Base-by-base conservation (phyloP, 2,888 invertebrate species). In the Tubulanus polymorphus region DNA sequence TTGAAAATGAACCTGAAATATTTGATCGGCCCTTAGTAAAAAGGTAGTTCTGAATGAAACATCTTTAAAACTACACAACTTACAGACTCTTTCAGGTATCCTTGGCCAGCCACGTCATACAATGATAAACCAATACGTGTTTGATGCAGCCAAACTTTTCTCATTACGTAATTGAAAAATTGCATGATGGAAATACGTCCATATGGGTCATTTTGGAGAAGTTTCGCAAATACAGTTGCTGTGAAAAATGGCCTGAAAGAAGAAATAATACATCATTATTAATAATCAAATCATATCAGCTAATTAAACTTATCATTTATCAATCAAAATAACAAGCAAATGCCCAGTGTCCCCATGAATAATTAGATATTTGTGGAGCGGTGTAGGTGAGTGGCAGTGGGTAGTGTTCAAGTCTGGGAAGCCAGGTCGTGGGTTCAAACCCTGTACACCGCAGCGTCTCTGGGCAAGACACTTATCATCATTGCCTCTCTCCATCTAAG, bases 61-160 rank as follows among this genome's bases (percentile, higher is more conserved):
- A 35, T 35, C n/a, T 15, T 35, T 35, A 49, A 15, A 54, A 27
- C 51, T 26, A 28, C 15, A 32, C 5, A 27, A 69, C 75, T 80
- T 74, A 89, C 90, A 63, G 88, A 86, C 81, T 93, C 93, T 57
- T 88, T 85, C 6, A 93, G 83, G 73, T 88, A 93, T 15, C 93
- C 93, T 75, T 93, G 91, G 0, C 96, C 96, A 1, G 90, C 88
- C 48, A 89, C 88, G 79, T 97, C 96, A 76, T 95, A 95, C 30
- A 95, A 82, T 0, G 93, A 92, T 26, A 96, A 83, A 0, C 94
- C 93, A 54, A 96, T 92, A 72, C 95, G 84, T 0, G 94, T 94
- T 81, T 96, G 94, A 72, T 92, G 90, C 48, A 93, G 81, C 94
- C 95, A 96, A 6, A 93, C 91, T 74, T 94, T 89, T 15, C 92